Conservation (phyloP, 64 coral and sea anemone genomes). For the Montipora sp. region DNA sequence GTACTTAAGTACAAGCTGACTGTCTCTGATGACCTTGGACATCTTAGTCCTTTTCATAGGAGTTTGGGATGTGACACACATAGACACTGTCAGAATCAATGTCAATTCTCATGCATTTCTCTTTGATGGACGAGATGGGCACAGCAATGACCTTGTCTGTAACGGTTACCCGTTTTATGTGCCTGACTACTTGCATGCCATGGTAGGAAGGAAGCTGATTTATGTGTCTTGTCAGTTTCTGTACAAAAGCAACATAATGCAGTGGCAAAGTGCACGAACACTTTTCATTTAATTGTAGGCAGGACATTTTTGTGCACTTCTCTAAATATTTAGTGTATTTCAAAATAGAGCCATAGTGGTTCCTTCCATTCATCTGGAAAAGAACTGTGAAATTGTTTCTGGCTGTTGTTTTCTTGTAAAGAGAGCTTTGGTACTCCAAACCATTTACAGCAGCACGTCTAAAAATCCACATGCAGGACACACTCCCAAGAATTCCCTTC, state of each 20-base stretch:
- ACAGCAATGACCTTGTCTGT: not conserved
- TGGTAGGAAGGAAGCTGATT: not conserved
- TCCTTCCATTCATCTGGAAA: not conserved
- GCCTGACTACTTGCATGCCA: conserved; percentile 17
- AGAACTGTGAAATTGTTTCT: conserved; percentile 42
- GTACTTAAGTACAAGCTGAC: not conserved
- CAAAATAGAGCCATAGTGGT: conserved; percentile 15
- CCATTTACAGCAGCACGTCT: not conserved
- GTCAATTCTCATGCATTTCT: conserved; percentile 38
- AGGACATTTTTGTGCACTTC: conserved; percentile 3
- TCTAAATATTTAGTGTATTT: conserved; percentile 8
- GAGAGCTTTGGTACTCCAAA: conserved; percentile 28
- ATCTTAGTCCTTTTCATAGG: conserved; percentile 48
- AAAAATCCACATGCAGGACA: not conserved
- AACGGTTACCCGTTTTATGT: not conserved
- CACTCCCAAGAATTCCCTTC: not conserved
- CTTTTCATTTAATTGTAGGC: not conserved
- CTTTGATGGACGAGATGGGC: conserved; percentile 14
- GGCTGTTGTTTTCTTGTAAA: conserved; percentile 25
- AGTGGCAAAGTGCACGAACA: conserved; percentile 15
- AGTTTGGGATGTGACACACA: conserved; percentile 41
- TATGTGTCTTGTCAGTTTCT: conserved; percentile 3
- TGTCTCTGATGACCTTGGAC: not conserved
- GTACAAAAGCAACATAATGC: conserved; percentile 10
- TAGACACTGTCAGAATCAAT: not conserved